Evolutionary conservation across 2,113 vertebrate genomes (phyloP), one percentile per base, ranked within the genome.

Genomic region (Archocentrus centrarchus): DNA sequence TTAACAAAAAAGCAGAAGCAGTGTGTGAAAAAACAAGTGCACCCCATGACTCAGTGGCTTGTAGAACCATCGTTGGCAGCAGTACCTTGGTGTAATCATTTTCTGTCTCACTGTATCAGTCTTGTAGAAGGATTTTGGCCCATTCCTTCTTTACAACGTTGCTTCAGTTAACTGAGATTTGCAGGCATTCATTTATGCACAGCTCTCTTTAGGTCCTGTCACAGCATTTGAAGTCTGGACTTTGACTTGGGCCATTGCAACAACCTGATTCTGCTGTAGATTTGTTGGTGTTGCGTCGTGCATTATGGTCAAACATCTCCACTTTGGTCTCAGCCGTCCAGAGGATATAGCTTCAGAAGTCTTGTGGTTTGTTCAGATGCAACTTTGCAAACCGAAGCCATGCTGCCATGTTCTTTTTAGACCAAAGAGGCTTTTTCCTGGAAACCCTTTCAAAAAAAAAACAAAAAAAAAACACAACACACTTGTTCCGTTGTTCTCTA

Each of bases 161-260:
- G 63, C 39, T 66, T 66, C 63, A 66, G 63, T 66, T 66, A n/a
- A 44, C 44, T 66, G 63, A 47, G n/a, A 13, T 39, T 44, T 66
- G 63, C 63, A 17, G 63, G 14, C 5, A 27, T 47, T 27, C 22
- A 27, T 68, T 27, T 9, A 24, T 66, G n/a, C 35, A 39, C 20
- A 22, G 2, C 37, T 47, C 2, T 27, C 44, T 47, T 47, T 11
- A 47, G 39, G 41, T 68, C 22, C 41, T 39, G 44, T 22, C 2
- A 1, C 17, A 66, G 14, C 39, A 68, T 68, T 68, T 18, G 22
- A 39, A 10, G 37, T 39, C 37, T 39, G 37, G 37, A 39, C 9
- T 39, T 10, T 39, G 37, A 39, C 37, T 35, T 39, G 37, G 37
- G 37, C 9, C 37, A 39, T 39, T 39, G 37, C 37, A 39, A 39